These are phyloP conservation scores for Callimorpha dominula DNA, from an alignment of 2,888 invertebrate genomes.

Conservation along the genomic window DNA sequence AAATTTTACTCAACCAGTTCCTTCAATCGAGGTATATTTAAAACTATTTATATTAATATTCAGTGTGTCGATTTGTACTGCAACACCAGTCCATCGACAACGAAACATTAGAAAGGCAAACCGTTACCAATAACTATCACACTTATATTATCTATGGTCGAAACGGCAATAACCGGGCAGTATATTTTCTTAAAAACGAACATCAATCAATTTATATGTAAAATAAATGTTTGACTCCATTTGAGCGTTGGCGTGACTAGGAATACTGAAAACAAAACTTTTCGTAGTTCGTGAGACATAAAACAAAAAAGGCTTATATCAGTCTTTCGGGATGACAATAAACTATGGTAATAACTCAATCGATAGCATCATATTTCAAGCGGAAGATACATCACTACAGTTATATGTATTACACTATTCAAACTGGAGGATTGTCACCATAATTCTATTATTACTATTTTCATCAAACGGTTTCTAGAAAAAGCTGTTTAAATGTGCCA, in stretches of 20 bases:
- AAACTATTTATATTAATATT: constrained; percentile 25
- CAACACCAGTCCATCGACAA: constrained; percentile 28
- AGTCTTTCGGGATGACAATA: too few relatives aligned
- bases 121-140: constrained; percentile 35
- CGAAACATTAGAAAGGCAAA: constrained; percentile 19
- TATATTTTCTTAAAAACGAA: constrained; percentile 55
- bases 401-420: too few relatives aligned
- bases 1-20: not conserved
- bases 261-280: constrained; percentile 3
- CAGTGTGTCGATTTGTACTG: constrained; percentile 26
- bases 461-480: too few relatives aligned
- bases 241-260: constrained; percentile 38
- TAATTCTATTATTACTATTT: too few relatives aligned
- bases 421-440: too few relatives aligned
- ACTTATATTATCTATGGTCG: constrained; percentile 46
- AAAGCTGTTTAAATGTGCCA: too few relatives aligned
- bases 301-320: not conserved
- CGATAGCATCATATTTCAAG: too few relatives aligned
- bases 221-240: constrained; percentile 18
- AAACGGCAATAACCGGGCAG: constrained; percentile 59
- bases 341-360: too few relatives aligned
- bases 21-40: constrained; percentile 31
- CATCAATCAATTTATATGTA: constrained; percentile 14
- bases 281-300: not conserved
- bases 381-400: too few relatives aligned